Base-by-base conservation (phyloP, 2,113 vertebrate species). In the Sapayoa aenigma region DNA sequence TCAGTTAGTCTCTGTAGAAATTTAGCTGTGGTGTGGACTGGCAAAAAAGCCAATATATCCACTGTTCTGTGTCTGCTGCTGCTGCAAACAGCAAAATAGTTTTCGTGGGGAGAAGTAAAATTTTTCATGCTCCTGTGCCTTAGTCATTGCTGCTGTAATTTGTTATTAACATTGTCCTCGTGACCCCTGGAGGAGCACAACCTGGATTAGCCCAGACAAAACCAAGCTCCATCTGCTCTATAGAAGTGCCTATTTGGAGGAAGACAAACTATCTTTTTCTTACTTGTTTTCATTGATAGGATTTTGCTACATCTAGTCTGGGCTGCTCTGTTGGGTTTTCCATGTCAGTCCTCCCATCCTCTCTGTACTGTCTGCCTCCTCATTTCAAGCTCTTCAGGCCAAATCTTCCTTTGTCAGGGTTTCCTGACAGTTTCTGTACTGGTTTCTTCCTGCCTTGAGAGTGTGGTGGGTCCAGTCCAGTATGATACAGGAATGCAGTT, bases 271-370 rank as follows among this genome's bases (percentile, higher is more conserved):
- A 9, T 14, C 3, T 77, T 77, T 62, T 19, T 37, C 33, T 31
- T 33, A 6, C 44, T 69, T 56, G 18, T 63, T 87, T 74, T 75
- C 0, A 0, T 2, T 25, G 19, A 14, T 14, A 33, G 33, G 9
- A 22, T 13, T 62, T 91, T 72, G 15, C 35, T 63, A 2, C 56
- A 7, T 33, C 47, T 67, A 0, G 28, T 53, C 39, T 27, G 42
- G 50, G 30, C 33, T 83, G 25, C 41, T 87, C 27, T 22, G 30
- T 53, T 42, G 13, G 5, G 37, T 72, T 33, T 58, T 33, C 37
- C 8, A 0, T 6, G 42, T 22, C 2, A 0, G 41, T 21, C 11
- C 22, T 62, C 17, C 27, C 39, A 13, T 52, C 50, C 11, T 30
- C n/a, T 49, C 72, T 35, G n/a, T 14, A 1, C 33, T 49, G 52